A percentile compares a stretch with the other conserved stretches of the same genome.
These are phyloP conservation scores for Isotomurus palustris DNA, from an alignment of 2,888 invertebrate species.

Conservation along the genomic window DNA sequence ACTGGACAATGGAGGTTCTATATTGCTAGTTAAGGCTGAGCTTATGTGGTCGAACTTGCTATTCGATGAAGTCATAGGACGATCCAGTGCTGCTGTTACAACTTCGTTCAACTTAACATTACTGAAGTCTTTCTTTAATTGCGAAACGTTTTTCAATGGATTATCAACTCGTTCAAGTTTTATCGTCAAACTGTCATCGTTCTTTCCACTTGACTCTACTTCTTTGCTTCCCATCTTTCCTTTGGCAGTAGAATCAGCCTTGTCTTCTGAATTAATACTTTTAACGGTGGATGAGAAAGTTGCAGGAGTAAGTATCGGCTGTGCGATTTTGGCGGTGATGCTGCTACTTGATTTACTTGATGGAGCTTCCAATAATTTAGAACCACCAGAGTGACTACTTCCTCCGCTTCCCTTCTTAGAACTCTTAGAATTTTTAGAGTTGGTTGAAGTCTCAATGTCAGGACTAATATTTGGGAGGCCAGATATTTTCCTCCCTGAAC, in stretches of 20 bases:
- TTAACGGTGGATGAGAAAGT: conserved; percentile 25
- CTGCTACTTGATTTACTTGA: conserved; percentile 1
- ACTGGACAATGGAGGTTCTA: conserved; percentile 18
- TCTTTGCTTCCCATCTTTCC: conserved; percentile 10
- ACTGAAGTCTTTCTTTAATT: conserved; percentile 33
- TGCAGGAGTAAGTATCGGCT: conserved; percentile 28
- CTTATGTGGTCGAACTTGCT: conserved; percentile 34
- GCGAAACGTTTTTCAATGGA: conserved; percentile 1
- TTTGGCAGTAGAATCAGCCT: conserved; percentile 9
- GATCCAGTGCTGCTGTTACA: conserved; percentile 39
- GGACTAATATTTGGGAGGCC: conserved; percentile 28
- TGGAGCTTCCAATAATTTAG: conserved; percentile 9
- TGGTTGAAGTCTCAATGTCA: conserved; percentile 26
- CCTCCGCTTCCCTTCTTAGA: conserved; percentile 27
- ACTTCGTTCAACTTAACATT: conserved; percentile 41
- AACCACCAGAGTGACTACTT: conserved; percentile 22
- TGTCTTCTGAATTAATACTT: conserved; percentile 12
- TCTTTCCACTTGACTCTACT: background rate
- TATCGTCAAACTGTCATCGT: conserved; percentile 22
- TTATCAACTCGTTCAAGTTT: conserved; percentile 28
- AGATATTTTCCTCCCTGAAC: conserved; percentile 19
- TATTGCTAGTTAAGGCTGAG: conserved; percentile 23
- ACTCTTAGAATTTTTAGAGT: conserved; percentile 31
- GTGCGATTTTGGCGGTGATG: conserved; percentile 22
- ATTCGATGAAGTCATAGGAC: conserved; percentile 33